These are phyloP conservation scores for Empidonax traillii DNA, from an alignment of 2,113 vertebrate genomes.

Conservation along the genomic window DNA sequence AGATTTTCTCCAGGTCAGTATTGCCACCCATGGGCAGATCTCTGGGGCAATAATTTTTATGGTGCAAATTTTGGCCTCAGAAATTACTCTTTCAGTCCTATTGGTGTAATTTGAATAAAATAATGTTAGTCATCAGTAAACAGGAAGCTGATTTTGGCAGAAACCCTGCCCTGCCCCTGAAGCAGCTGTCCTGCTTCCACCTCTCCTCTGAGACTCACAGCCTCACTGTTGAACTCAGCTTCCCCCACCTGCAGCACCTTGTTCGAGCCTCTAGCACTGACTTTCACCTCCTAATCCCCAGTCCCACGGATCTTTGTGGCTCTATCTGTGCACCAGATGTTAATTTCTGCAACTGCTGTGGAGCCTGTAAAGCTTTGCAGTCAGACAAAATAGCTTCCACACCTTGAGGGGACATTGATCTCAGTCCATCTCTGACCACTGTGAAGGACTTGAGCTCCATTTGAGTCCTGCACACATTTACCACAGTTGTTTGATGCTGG, in stretches of 20 bases:
- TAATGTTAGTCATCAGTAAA: neutral
- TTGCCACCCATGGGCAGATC: neutral
- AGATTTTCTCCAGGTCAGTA: neutral
- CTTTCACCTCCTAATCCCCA: neutral
- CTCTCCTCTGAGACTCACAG: neutral
- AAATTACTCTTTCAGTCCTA: neutral
- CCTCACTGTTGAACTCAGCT: neutral
- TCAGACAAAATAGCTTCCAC: neutral
- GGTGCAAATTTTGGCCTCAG: neutral
- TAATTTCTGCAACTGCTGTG: neutral
- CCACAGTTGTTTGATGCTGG: neutral
- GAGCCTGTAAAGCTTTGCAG: neutral
- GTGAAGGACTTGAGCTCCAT: neutral
- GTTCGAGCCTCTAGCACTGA: fast-evolving
- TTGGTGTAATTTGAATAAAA: neutral
- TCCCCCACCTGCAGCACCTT: neutral
- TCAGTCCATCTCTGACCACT: neutral
- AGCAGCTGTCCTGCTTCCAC: neutral
- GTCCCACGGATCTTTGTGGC: neutral
- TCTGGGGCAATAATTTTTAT: neutral
- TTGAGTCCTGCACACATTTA: neutral
- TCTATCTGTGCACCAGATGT: neutral
- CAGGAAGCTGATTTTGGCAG: conserved; percentile 10
- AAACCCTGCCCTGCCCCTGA: neutral
- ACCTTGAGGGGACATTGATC: neutral